Evolutionary conservation across 2,113 vertebrate species (phyloP), one percentile per base, ranked within the genome.

Genomic region (Stictonetta naevosa): DNA sequence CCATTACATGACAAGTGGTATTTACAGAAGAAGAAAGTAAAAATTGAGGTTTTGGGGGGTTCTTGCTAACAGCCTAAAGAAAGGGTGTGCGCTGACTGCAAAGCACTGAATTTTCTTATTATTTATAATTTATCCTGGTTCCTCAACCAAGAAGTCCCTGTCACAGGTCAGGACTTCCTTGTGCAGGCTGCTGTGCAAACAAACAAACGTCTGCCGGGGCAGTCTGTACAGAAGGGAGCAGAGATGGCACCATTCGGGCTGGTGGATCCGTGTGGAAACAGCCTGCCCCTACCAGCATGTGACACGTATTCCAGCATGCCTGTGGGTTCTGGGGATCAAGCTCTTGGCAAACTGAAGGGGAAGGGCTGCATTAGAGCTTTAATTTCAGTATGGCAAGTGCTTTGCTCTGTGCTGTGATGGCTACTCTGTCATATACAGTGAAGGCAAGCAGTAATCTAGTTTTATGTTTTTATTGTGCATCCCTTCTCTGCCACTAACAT

Each of bases 21-120:
- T 66, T 84, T 84, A 19, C 23, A 94, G 58, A 42, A 90, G 56
- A 88, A 74, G 92, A 93, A 93, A 82, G 55, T 58, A 59, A 88
- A 64, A 64, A 88, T 13, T 11, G 79, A 91, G 72, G 84, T 55
- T 94, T 91, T 48, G 53, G 86, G 56, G 69, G 66, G 59, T 33
- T 88, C 90, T 67, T 56, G 7, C 87, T 71, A 36, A 46, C 28
- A 88, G 79, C 64, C 52, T 69, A 3, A 75, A 76, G 44, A 68
- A 33, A 33, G 42, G 68, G n/a, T 53, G 82, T 11, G 10, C 71
- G 36, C 6, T 11, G 36, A 38, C 66, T 87, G 84, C 25, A 76
- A 64, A 96, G n/a, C 34, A 42, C 33, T 33, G 15, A 0, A 14
- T 23, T 85, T 58, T 29, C 52, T 80, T 34, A 6, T 28, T 82